Conservation (phyloP, 2,888 invertebrate species). For the Yponomeuta plumbellus region DNA sequence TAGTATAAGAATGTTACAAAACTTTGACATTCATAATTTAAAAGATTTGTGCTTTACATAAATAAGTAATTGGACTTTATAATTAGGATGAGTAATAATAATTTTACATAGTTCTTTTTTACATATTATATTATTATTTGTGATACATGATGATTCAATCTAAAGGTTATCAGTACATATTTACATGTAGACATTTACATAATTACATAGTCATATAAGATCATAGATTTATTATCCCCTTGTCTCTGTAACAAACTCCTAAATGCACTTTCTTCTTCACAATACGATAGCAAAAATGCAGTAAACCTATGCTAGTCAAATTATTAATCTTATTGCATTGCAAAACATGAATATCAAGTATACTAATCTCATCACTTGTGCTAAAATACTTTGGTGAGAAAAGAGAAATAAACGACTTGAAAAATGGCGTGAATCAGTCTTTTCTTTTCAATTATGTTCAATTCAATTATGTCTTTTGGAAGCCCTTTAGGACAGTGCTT, state of each 20-base stretch:
- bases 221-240: background rate
- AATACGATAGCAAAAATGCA: constrained; percentile 36
- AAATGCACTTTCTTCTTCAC: constrained; percentile 9
- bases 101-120: background rate
- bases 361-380: constrained; percentile 46
- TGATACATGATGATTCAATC: constrained; percentile 23
- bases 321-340: constrained; percentile 34
- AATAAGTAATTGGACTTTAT: constrained; percentile 28
- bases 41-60: constrained; percentile 44
- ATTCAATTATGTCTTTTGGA: constrained; percentile 12
- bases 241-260: background rate
- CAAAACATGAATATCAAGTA: constrained; percentile 26
- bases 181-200: constrained; percentile 25
- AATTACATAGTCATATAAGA: constrained; percentile 29
- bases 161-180: constrained; percentile 21
- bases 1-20: constrained; percentile 48
- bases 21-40: constrained; percentile 33
- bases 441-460: constrained; percentile 39
- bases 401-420: constrained; percentile 54
- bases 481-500: constrained; percentile 13
- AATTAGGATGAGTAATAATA: constrained; percentile 16
- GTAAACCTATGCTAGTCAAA: constrained; percentile 56
- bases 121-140: constrained; percentile 27
- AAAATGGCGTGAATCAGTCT: constrained; percentile 70
- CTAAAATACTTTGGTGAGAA: constrained; percentile 41